phyloP scores from a whole-genome alignment of 2,113 vertebrate species.

The Erythrocercus mccallii region DNA sequence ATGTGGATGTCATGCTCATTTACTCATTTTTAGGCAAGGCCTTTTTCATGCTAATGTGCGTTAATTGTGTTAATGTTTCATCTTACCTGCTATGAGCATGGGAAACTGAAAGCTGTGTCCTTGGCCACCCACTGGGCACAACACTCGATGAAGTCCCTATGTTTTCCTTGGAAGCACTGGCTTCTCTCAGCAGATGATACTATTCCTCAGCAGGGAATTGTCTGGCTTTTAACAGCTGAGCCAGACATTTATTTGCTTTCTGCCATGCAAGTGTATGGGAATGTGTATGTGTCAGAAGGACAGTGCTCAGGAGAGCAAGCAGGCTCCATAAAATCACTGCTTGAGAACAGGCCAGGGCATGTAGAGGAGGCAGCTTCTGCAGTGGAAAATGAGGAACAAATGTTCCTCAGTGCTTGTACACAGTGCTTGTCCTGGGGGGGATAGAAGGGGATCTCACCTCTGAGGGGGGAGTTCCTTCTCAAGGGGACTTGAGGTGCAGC shows the following conservation, averaged over 20 bases:
- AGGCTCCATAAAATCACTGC: background rate
- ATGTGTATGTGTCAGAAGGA: background rate
- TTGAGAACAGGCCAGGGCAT: background rate
- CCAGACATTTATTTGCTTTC: background rate
- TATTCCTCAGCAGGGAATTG: background rate
- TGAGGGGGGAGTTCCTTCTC: background rate
- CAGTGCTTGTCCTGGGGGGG: background rate
- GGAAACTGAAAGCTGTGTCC: background rate
- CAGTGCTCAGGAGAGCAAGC: background rate
- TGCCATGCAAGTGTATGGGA: background rate
- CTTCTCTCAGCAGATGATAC: background rate
- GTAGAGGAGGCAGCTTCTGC: background rate
- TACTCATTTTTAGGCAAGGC: background rate
- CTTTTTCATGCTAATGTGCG: background rate
- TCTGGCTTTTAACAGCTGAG: constrained; percentile 2
- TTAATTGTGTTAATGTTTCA: constrained; percentile 9
- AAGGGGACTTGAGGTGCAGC: background rate
- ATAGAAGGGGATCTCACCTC: background rate
- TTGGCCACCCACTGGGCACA: background rate
- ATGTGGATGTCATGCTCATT: background rate
- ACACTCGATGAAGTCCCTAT: accelerated
- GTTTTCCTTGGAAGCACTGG: background rate
- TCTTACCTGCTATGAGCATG: background rate
- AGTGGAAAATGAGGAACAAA: background rate
- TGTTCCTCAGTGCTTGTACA: background rate